phyloP scores from a whole-genome alignment of 2,113 vertebrate species.

The Macheiramphus alcinus region DNA sequence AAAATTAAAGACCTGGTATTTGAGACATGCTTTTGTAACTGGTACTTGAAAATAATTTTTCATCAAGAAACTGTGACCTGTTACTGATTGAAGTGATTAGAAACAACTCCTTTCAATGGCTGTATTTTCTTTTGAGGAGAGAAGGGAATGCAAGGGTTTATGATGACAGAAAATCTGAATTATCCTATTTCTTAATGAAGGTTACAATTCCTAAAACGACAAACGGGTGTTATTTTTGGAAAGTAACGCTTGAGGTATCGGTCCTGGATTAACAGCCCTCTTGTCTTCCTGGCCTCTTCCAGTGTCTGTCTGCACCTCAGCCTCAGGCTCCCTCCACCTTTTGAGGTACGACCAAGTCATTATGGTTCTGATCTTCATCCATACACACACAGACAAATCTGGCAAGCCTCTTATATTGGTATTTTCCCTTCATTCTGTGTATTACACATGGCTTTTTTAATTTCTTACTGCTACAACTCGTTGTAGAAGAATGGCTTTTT shows the following conservation, averaged over 20 bases:
- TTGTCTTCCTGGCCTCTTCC: background rate
- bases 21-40: background rate
- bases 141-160: background rate
- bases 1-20: background rate
- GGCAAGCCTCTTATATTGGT: background rate
- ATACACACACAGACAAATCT: background rate
- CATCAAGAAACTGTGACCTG: background rate
- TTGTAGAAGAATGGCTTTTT: background rate
- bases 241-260: background rate
- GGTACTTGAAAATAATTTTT: constrained; percentile 17
- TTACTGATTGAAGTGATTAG: constrained; percentile 6
- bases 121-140: background rate
- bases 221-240: background rate
- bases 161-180: background rate
- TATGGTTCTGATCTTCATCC: background rate
- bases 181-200: background rate
- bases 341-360: background rate
- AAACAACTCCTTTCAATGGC: background rate
- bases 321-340: background rate
- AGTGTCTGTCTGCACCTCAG: background rate
- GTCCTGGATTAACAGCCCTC: background rate
- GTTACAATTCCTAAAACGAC: background rate
- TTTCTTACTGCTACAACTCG: background rate
- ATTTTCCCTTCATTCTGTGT: background rate
- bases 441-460: background rate